Base-by-base conservation (phyloP, 2,888 invertebrate species). In the Flexamia atlantica region DNA sequence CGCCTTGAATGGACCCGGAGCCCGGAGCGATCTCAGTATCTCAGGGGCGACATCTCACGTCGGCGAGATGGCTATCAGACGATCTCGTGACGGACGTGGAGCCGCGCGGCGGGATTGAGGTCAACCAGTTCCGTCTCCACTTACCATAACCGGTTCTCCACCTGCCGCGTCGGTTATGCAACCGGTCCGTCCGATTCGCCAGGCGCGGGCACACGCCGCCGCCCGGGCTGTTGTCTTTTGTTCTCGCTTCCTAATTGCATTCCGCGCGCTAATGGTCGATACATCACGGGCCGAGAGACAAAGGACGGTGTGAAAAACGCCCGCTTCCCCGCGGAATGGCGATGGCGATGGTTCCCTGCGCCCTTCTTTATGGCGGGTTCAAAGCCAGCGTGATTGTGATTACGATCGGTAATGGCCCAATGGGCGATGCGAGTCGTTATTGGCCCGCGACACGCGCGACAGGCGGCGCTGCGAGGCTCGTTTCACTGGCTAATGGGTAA, bases 231-330 rank as follows among this genome's bases (percentile, higher is more conserved):
- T 12, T 23, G 20, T 50, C 76, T 76, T 28, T 76, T 76, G 76
- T 76, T 76, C 76, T 23, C 76, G 30, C 46, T 72, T 50, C 76
- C 76, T 76, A 76, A 76, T 76, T 42, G 76, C 76, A 76, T 76
- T 76, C 76, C 50, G 50, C 46, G 20, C 42, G 36, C 28, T 46
- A 46, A 50, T 42, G 46, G 46, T 76, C 76, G 76, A 76, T 46
- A 50, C 76, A 76, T 72, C 72, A 42, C 36, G 17, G 28, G 46
- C 46, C 76, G 50, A 76, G 36, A 50, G 46, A 76, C 76, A 76
- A 76, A 76, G 76, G 76, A 20, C 10, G 42, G 72, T 28, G 76
- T 72, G 72, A 42, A 40, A 72, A 40, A 72, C n/a, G n/a, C 17
- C 40, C 64, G 4, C 28, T 30, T 28, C 64, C 64, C 64, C 30